phyloP scores from a whole-genome alignment of 2,113 vertebrate genomes.

The Lagopus leucura region DNA sequence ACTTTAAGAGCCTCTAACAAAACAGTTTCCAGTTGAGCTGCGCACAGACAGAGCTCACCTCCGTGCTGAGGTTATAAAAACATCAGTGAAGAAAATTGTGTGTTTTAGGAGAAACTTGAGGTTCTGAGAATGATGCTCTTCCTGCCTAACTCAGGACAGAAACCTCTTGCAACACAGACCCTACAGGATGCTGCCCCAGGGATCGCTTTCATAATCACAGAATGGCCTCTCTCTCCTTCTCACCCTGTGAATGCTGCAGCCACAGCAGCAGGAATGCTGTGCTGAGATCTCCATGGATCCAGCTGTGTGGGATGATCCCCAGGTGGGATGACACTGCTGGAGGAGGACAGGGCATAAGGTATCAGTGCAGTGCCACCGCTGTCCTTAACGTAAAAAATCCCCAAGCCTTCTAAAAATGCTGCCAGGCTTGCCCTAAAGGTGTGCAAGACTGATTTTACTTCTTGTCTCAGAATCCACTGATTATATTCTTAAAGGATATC shows the following conservation, averaged over 20 bases:
- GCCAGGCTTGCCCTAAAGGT: background rate
- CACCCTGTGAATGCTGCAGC: background rate
- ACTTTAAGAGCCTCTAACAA: background rate
- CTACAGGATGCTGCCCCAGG: background rate
- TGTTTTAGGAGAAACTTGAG: background rate
- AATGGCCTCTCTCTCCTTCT: too few relatives aligned
- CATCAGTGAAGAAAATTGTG: background rate
- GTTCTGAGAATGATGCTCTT: background rate
- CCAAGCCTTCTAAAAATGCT: background rate
- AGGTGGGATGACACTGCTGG: background rate
- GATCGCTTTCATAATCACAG: background rate
- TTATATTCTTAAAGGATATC: background rate
- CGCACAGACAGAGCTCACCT: background rate
- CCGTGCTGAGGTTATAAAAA: too few relatives aligned
- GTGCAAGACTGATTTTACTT: background rate
- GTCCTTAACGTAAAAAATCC: background rate
- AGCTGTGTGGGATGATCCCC: background rate
- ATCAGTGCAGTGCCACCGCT: background rate
- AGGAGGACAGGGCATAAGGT: background rate
- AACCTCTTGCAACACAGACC: background rate
- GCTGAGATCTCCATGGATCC: background rate
- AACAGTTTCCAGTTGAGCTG: background rate
- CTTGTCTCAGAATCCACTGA: background rate
- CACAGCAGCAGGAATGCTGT: background rate
- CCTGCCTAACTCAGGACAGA: background rate